Base-by-base conservation (phyloP, 1,140 invertebrate genomes). In the Eupeodes corollae region DNA sequence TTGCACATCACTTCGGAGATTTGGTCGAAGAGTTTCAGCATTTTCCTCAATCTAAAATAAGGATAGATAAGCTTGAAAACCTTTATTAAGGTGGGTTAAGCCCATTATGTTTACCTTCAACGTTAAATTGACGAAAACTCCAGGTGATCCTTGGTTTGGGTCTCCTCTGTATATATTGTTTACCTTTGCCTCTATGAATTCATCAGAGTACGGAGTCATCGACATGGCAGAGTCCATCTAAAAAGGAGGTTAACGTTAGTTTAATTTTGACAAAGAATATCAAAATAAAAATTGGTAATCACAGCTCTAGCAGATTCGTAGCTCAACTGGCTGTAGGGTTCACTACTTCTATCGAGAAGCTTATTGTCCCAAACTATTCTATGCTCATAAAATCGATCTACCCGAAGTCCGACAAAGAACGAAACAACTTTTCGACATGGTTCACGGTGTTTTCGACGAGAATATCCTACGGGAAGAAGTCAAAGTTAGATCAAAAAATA, bases 181-280 rank as follows among this genome's bases (percentile, higher is more conserved):
- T 1, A 94, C 76, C 42, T 77, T 75, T 1, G 83, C 79, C 30
- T 84, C 83, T 53, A 92, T 77, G 59, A 89, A 92, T 52, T 87
- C 83, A 56, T 88, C 83, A 1, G 85, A 86, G 53, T 90, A 86
- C 1, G 86, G 85, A 3, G 88, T 91, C 83, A 91, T 89, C 0
- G 84, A 86, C 77, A 91, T 86, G 1, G 87, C 84, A 2, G 88
- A 88, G 63, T 90, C 86, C 56, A 91, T 75, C 87, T 91, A 57
- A 37, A 61, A 61, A 53, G n/a, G 19, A 50, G 54, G 13, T 35
- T n/a, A 44, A 18, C 49, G 30, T 18, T 41, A 49, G 50, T 19
- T 45, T 21, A 50, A 46, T 43, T 42, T 50, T 19, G 44, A 26
- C 3, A 26, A 26, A 26, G 8, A 26, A 3, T 8, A 26, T 26